Conservation (phyloP, 2,113 vertebrate genomes). For the Hydrolagus affinis region DNA sequence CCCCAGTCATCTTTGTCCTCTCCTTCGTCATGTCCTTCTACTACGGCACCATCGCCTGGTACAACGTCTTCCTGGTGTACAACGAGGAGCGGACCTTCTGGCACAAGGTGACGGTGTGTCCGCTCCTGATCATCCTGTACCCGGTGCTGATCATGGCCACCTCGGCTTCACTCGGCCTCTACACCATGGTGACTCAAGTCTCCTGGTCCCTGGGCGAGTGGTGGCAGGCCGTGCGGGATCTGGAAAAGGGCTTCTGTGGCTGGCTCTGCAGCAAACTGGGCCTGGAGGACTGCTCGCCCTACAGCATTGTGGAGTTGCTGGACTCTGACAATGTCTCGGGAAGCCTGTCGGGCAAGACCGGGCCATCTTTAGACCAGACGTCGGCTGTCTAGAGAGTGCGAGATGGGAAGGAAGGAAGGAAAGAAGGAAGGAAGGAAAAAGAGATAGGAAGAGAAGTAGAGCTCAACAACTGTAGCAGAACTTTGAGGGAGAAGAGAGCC, state of each 20-base stretch:
- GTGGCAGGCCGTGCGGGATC: constrained; percentile 82
- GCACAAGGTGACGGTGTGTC: constrained; percentile 93
- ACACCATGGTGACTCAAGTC: constrained; percentile 81
- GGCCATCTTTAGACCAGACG: constrained; percentile 66
- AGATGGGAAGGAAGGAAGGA: not conserved
- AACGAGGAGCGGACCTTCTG: constrained; percentile 98
- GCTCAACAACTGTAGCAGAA: no score
- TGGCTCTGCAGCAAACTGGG: constrained; percentile 93
- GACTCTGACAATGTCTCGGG: constrained; percentile 84
- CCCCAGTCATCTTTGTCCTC: constrained; percentile 79
- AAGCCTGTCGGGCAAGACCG: constrained; percentile 73
- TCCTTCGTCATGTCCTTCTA: constrained; percentile 95
- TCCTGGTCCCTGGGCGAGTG: constrained; percentile 88
- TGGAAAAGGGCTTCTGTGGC: constrained; percentile 97
- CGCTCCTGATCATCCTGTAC: constrained; percentile 90
- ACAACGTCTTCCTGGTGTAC: constrained; percentile 96
- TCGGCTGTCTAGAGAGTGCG: constrained; percentile 58
- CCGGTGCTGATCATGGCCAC: constrained; percentile 87
- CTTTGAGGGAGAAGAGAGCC: no score
- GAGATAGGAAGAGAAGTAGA: no score
- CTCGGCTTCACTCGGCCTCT: constrained; percentile 78
- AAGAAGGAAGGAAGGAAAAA: not conserved
- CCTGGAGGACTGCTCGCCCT: constrained; percentile 90
- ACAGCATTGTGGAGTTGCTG: constrained; percentile 89
- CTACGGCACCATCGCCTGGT: constrained; percentile 97